Conservation (phyloP, 2,888 invertebrate genomes). For the Idaea straminata region DNA sequence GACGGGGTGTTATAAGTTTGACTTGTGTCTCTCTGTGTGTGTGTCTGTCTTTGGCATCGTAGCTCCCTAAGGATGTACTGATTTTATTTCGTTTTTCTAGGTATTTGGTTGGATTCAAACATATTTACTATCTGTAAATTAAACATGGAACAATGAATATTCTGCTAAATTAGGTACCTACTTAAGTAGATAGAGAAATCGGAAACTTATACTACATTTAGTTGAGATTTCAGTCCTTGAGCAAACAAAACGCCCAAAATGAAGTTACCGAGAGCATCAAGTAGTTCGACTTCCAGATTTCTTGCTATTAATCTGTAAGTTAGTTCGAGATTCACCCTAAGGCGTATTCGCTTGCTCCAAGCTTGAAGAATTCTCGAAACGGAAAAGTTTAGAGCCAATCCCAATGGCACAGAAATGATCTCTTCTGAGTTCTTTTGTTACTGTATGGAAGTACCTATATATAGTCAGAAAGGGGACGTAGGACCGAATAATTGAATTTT, state of each 20-base stretch:
- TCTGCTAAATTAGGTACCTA: background rate
- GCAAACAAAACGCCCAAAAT: slow-evolving; percentile 14
- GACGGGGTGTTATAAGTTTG: no score
- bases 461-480: background rate
- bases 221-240: slow-evolving; percentile 6
- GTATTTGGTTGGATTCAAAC: no score
- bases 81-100: no score
- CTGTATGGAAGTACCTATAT: background rate
- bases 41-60: no score
- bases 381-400: slow-evolving; percentile 19
- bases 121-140: no score
- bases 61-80: no score
- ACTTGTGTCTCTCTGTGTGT: no score
- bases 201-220: slow-evolving; percentile 1
- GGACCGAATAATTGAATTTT: background rate
- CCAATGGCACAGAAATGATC: slow-evolving; percentile 3
- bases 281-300: slow-evolving; percentile 17
- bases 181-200: slow-evolving; percentile 1
- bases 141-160: background rate
- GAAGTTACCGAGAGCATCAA: slow-evolving; percentile 22
- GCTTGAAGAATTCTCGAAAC: slow-evolving; percentile 20
- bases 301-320: slow-evolving; percentile 18
- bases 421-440: slow-evolving; percentile 9
- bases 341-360: slow-evolving; percentile 18
- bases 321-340: slow-evolving; percentile 17